Evolutionary conservation across 2,113 vertebrate species (phyloP).

Genomic region (Megalops atlanticus): DNA sequence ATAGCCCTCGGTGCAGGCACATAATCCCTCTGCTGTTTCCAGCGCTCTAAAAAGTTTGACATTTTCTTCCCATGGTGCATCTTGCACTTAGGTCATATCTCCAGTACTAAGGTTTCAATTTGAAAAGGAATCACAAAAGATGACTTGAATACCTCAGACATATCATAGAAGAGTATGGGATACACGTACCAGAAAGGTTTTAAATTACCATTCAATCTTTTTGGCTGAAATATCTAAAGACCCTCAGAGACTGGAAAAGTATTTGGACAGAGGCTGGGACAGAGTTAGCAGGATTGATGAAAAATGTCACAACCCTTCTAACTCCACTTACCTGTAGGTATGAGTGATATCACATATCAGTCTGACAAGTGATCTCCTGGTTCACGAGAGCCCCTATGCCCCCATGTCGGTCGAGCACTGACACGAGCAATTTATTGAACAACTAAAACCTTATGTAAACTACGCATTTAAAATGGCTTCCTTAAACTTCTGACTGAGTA

Average conservation of each 20-base stretch:
- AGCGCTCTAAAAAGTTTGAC: not conserved
- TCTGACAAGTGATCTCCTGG: not conserved
- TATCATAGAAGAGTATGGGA: not conserved
- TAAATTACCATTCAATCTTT: not conserved
- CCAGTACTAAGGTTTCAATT: not conserved
- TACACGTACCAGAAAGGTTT: conserved; percentile 5
- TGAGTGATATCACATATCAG: not conserved
- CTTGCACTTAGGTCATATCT: conserved; percentile 12
- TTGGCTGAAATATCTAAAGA: not conserved
- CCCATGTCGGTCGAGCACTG: not conserved
- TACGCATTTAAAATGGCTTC: no score
- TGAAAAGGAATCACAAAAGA: not conserved
- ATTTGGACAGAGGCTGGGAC: not conserved
- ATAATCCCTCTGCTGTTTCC: not conserved
- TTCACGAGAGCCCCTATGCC: not conserved
- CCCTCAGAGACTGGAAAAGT: conserved; percentile 1
- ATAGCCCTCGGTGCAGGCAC: not conserved
- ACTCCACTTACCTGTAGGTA: not conserved
- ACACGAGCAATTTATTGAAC: not conserved
- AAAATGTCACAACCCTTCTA: not conserved
- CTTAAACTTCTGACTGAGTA: no score
- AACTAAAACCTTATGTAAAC: not conserved
- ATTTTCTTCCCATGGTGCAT: conserved; percentile 3
- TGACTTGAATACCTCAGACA: conserved; percentile 3
- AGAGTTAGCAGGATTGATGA: not conserved